Evolutionary conservation across 1,140 invertebrate genomes (phyloP), one percentile per base, ranked within the genome.

Genomic region (Ceratina japonica): DNA sequence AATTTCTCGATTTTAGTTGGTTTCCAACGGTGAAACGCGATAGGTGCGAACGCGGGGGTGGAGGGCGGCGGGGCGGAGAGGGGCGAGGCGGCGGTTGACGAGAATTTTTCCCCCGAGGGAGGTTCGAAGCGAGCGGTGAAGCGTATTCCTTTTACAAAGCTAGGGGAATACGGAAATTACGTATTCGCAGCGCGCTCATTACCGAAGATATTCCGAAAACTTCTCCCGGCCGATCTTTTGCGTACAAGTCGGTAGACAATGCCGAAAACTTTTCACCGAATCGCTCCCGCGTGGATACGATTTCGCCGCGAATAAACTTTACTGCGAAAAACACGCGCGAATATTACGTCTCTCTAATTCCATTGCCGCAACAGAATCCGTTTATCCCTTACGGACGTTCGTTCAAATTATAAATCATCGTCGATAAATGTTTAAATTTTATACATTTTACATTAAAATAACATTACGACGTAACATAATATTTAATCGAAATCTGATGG

Each of bases 171-270:
- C 79, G 79, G 24, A 56, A 83, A 83, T 83, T 83, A 76, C 69
- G 74, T 77, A 81, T 83, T 80, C 81, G 75, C 79, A 65, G 20
- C 22, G 71, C 79, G 69, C 61, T 83, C 79, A 81, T 83, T 83
- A 81, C 70, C 69, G 69, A 81, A 80, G 68, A 63, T 70, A 77
- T 74, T 37, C 51, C 64, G 62, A 69, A 78, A 81, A 81, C 59
- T 81, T 73, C 37, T 44, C 37, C 37, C 37, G 37, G 20, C 18
- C 44, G 66, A 66, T 51, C 27, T 56, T 66, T 56, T 51, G 22
- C 58, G 51, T 15, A 22, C 59, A 52, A 81, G 31, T 75, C 56
- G 24, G 15, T 22, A 61, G 58, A 75, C 61, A 82, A 78, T 61
- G 75, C 24, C 44, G 75, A 58, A 62, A 68, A 27, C 37, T 44